Conservation (phyloP, 2,797 vertebrate species). For the Rousettus madagascariensis region DNA sequence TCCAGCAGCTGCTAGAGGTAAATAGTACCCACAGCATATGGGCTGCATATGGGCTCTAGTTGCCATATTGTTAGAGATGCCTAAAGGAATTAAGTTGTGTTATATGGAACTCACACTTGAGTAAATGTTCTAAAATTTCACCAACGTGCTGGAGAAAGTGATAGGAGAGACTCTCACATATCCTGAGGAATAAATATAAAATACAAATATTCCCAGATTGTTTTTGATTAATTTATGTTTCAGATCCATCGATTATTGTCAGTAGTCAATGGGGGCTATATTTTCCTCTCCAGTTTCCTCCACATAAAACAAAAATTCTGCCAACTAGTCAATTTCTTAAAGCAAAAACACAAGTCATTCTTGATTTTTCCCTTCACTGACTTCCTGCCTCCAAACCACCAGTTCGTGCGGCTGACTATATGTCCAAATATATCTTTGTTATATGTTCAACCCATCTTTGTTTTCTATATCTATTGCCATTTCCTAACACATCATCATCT, state of each 20-base stretch:
- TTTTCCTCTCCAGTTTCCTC: not conserved
- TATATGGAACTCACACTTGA: not conserved
- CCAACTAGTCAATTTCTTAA: not conserved
- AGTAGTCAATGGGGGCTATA: not conserved
- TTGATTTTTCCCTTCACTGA: not conserved
- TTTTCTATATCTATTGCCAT: not conserved
- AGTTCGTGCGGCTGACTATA: not conserved
- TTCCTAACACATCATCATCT: not conserved
- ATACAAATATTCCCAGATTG: not conserved
- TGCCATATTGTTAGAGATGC: not conserved
- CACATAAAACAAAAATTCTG: not conserved
- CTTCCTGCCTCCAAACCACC: not conserved
- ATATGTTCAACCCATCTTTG: not conserved
- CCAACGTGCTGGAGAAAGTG: conserved; percentile 4
- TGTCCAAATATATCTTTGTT: not conserved
- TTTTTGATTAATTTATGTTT: not conserved
- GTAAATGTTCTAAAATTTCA: conserved; percentile 22
- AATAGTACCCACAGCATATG: not conserved
- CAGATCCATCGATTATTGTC: not conserved
- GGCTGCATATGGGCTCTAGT: not conserved
- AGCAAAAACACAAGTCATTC: not conserved
- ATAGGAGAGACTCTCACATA: not conserved
- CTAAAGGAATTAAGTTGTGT: not conserved
- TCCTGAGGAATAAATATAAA: not conserved
- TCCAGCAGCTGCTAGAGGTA: not conserved